phyloP scores from a whole-genome alignment of 2,888 invertebrate species.

The Pristionchus maxplancki region DNA sequence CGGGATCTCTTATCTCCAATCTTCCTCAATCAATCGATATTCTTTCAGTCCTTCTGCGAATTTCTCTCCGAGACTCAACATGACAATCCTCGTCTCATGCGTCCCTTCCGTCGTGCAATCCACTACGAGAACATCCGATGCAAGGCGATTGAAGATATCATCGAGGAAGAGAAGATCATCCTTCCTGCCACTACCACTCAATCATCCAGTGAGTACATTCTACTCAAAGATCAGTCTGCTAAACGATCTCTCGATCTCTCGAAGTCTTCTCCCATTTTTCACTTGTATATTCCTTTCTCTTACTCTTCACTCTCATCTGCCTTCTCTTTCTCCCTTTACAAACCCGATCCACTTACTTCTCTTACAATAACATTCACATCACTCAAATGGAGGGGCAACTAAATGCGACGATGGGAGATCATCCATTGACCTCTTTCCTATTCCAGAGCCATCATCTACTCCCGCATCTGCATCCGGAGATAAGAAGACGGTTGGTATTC shows the following conservation, averaged over 20 bases:
- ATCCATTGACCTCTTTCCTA: constrained; percentile 13
- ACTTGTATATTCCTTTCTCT: constrained; percentile 18
- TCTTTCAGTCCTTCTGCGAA: constrained; percentile 73
- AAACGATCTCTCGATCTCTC: constrained; percentile 27
- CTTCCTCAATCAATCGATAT: not conserved
- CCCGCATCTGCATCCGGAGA: not conserved
- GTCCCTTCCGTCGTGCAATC: constrained; percentile 74
- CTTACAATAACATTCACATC: constrained; percentile 45
- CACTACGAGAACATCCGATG: constrained; percentile 77
- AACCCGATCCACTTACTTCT: constrained; percentile 32
- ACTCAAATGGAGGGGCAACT: not conserved
- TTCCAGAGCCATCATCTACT: constrained; percentile 37
- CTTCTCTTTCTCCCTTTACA: not conserved
- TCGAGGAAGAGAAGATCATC: constrained; percentile 42
- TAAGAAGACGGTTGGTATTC: constrained; percentile 47
- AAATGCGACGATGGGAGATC: not conserved
- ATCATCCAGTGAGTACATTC: constrained; percentile 33
- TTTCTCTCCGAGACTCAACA: constrained; percentile 74
- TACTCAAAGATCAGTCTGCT: not conserved
- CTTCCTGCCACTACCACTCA: not conserved
- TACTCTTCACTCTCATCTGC: constrained; percentile 17
- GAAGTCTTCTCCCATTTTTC: constrained; percentile 35
- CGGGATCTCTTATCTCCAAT: not conserved
- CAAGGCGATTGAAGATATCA: constrained; percentile 63
- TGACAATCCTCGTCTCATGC: constrained; percentile 76